Conservation (phyloP, 2,797 vertebrate species). For the Miichthys miiuy region DNA sequence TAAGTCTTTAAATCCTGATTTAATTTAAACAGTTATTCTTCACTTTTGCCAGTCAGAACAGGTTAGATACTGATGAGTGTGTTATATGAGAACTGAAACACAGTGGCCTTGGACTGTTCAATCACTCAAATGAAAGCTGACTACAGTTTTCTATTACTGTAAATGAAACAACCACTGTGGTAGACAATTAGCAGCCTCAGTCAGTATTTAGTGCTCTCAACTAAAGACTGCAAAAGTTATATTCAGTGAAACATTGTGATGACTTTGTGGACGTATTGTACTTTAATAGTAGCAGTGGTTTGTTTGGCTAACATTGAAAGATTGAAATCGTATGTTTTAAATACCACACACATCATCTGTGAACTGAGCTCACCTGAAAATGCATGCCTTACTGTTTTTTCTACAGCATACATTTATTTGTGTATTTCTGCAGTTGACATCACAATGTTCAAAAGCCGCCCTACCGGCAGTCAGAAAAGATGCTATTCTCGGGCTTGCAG, state of each 20-base stretch:
- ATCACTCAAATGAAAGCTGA: not conserved
- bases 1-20: slow-evolving; percentile 9
- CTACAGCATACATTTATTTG: not conserved
- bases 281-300: slow-evolving; percentile 9
- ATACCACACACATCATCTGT: slow-evolving; percentile 35
- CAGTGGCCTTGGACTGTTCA: not conserved
- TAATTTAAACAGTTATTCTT: not conserved
- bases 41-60: not conserved
- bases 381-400: slow-evolving; percentile 5
- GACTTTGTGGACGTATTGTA: slow-evolving; percentile 5
- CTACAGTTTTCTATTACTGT: not conserved
- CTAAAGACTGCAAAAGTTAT: slow-evolving; percentile 2
- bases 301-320: slow-evolving; percentile 10
- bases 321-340: slow-evolving; percentile 38
- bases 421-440: slow-evolving; percentile 3
- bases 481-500: not conserved
- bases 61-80: not conserved
- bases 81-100: not conserved
- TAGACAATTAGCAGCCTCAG: not conserved
- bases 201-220: not conserved
- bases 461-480: not conserved
- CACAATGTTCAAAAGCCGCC: not conserved
- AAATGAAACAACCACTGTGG: not conserved
- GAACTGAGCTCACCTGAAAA: slow-evolving; percentile 29
- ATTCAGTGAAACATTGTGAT: not conserved